Evolutionary conservation across 2,113 vertebrate genomes (phyloP), one percentile per base, ranked within the genome.

Genomic region (Carassius gibelio): DNA sequence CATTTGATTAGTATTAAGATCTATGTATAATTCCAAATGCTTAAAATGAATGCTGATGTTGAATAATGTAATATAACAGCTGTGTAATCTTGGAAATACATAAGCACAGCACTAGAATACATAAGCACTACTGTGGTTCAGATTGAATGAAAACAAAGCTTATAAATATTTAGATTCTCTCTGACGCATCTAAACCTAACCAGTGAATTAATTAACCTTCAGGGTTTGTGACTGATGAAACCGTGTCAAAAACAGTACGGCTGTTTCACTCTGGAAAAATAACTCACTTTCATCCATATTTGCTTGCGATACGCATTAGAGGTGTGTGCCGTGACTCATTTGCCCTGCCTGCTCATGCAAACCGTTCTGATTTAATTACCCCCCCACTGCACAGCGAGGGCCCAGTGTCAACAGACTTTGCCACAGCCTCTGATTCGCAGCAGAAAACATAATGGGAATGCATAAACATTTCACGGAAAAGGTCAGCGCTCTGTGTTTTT

Each of bases 281-380:
- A 72, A 59, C 81, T 72, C 50, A 79, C 82, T 45, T 87, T 76
- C 69, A 30, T 76, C 69, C 57, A 21, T 77, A 61, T 79, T 68
- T 84, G 75, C 23, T 23, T 76, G 61, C 4, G 66, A 55, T 45
- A 85, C 30, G 84, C 38, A 48, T 77, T 75, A 68, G 48, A 59
- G 69, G 45, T 52, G 34, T 36, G 6, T 71, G 69, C 19, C 15
- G 30, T 85, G 86, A 90, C 75, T 86, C 85, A 85, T 85, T 81
- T 84, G 77, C 79, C 78, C 79, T 61, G 83, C n/a, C 82, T 68
- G 83, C 86, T 86, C 84, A 76, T 72, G 83, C 81, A 85, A 81
- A 89, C 85, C 88, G 86, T 52, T 86, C 84, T 88, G 86, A 89
- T 88, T 88, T 87, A 88, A 89, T 91, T 89, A 88, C 77, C 66